Conservation (phyloP, 35 echinoderm and acorn worm species). For the Anneissia japonica region DNA sequence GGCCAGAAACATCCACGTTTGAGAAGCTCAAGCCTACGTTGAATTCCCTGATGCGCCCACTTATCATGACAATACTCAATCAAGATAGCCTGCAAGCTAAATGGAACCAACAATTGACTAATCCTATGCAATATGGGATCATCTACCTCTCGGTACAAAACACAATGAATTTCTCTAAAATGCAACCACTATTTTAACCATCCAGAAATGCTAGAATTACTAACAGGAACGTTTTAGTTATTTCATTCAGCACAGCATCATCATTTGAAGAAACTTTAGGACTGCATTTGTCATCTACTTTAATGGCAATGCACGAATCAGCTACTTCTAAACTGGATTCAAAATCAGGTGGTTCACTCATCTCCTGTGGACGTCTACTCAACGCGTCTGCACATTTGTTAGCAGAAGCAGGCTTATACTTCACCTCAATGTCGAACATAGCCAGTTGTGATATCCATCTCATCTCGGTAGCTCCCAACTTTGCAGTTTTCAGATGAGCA, state of each 20-base stretch:
- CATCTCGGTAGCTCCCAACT: slow-evolving; percentile 26
- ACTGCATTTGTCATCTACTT: no score
- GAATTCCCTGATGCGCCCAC: slow-evolving; percentile 31
- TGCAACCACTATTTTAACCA: slow-evolving; percentile 5
- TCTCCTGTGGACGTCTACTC: slow-evolving; percentile 2
- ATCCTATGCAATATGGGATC: neutral
- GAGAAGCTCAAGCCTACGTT: slow-evolving; percentile 9
- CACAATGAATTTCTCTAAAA: slow-evolving; percentile 2
- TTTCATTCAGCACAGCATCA: neutral
- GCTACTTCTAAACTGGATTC: no score
- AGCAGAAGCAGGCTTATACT: slow-evolving; percentile 6
- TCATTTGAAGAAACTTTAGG: no score
- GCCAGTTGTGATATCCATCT: slow-evolving; percentile 32
- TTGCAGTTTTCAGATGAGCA: slow-evolving; percentile 28
- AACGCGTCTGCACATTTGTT: slow-evolving; percentile 35
- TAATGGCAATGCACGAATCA: no score
- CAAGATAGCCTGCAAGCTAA: neutral
- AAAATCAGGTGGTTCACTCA: no score
- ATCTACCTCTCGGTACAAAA: slow-evolving; percentile 7
- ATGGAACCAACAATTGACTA: slow-evolving; percentile 9
- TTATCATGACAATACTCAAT: slow-evolving; percentile 21
- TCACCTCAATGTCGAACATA: slow-evolving; percentile 17
- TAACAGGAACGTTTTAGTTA: no score
- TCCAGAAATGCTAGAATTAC: neutral
- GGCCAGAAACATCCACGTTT: slow-evolving; percentile 29